phyloP scores from a whole-genome alignment of 2,888 invertebrate genomes.

The Hypomecis atomaria region DNA sequence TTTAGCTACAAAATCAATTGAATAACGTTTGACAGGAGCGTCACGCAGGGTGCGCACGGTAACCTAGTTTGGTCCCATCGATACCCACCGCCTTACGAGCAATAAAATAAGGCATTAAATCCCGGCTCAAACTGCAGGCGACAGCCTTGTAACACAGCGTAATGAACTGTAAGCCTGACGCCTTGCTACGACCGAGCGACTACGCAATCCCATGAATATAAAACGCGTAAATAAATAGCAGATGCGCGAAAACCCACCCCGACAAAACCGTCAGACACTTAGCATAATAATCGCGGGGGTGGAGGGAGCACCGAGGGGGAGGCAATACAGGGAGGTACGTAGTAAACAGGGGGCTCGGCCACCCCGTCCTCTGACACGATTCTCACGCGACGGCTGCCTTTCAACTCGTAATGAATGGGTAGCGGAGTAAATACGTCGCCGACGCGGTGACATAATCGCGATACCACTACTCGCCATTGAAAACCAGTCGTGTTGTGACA shows the following conservation, averaged over 20 bases:
- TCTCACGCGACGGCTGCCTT: slow-evolving; percentile 82
- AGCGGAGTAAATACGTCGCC: slow-evolving; percentile 69
- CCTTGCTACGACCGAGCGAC: slow-evolving; percentile 68
- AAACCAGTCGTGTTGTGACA: slow-evolving; percentile 61
- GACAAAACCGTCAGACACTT: slow-evolving; percentile 78
- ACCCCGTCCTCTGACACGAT: slow-evolving; percentile 78
- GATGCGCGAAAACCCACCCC: slow-evolving; percentile 84
- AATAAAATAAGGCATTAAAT: slow-evolving; percentile 50
- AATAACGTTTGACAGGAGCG: slow-evolving; percentile 65
- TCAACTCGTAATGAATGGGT: slow-evolving; percentile 79
- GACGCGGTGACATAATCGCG: slow-evolving; percentile 67
- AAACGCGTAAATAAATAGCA: slow-evolving; percentile 84
- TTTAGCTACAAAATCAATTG: slow-evolving; percentile 72
- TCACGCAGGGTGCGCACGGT: slow-evolving; percentile 70
- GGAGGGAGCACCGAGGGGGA: slow-evolving; percentile 41
- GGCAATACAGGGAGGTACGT: slow-evolving; percentile 46
- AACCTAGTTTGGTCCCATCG: slow-evolving; percentile 58
- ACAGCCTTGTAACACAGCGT: slow-evolving; percentile 64
- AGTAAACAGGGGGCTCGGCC: slow-evolving; percentile 49
- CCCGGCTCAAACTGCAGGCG: slow-evolving; percentile 45
- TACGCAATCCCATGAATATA: slow-evolving; percentile 81
- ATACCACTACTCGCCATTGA: slow-evolving; percentile 59
- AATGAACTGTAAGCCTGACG: slow-evolving; percentile 79
- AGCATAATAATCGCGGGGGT: slow-evolving; percentile 81
- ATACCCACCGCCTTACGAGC: slow-evolving; percentile 45